phyloP scores from a whole-genome alignment of 2,113 vertebrate species.

The Hippocampus zosterae region DNA sequence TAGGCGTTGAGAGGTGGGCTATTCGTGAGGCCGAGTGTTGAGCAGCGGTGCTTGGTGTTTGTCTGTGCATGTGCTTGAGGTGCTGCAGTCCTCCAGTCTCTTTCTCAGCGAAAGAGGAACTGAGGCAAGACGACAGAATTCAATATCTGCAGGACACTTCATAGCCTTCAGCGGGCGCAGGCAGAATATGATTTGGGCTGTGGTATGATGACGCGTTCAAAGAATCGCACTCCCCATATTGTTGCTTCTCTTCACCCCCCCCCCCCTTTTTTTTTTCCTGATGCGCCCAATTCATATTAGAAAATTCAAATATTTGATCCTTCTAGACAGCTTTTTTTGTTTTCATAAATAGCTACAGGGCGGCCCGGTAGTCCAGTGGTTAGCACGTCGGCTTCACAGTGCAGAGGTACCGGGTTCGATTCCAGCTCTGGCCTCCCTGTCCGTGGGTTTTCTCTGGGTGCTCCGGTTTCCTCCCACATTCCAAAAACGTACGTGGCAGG shows the following conservation, averaged over 20 bases:
- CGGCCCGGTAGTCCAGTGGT: too few species aligned
- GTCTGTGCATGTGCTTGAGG: conserved; percentile 30
- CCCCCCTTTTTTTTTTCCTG: too few species aligned
- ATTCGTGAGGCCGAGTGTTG: conserved; percentile 44
- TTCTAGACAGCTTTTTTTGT: not conserved
- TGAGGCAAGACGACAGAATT: conserved; percentile 46
- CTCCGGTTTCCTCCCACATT: too few species aligned
- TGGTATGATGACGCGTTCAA: not conserved
- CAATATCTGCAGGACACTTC: conserved; percentile 42
- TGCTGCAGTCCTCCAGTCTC: conserved; percentile 36
- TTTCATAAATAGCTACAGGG: too few species aligned
- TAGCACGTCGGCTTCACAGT: too few species aligned
- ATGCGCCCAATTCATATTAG: not conserved
- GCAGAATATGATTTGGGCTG: not conserved
- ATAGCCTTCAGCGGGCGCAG: conserved; percentile 31
- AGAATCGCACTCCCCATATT: not conserved
- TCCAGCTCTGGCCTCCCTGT: too few species aligned
- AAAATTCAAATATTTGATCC: not conserved
- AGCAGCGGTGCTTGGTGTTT: conserved; percentile 27
- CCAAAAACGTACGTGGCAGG: too few species aligned
- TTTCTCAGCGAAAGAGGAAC: conserved; percentile 39
- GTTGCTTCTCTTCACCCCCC: not conserved
- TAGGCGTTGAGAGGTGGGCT: conserved; percentile 47
- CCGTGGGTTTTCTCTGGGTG: too few species aligned
- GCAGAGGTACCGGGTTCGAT: too few species aligned